Percentiles rank a stretch among this genome's conserved stretches.
Conservation (phyloP, 1,140 invertebrate genomes). For the Asbolus verrucosus region DNA sequence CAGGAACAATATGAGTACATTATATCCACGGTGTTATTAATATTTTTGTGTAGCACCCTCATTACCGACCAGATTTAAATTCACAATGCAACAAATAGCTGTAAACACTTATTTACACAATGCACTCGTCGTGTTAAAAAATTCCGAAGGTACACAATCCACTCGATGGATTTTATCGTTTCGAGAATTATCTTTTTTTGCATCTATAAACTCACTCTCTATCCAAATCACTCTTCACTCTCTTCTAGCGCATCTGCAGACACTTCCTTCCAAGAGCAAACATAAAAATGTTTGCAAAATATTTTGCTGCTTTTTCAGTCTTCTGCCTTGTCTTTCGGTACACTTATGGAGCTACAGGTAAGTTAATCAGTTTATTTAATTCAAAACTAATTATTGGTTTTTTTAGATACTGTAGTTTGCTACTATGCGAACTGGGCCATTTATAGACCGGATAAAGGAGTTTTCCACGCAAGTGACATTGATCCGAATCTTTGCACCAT, state of each 20-base stretch:
- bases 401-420: conserved; percentile 59
- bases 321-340: no score
- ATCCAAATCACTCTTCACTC: background rate
- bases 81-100: no score
- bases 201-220: background rate
- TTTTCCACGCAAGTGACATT: conserved; percentile 74
- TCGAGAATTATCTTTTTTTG: background rate
- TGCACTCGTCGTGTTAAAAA: no score
- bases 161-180: background rate
- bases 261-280: no score
- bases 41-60: no score
- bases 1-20: no score
- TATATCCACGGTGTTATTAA: no score
- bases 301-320: background rate
- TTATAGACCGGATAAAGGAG: conserved; percentile 73
- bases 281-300: conserved; percentile 53
- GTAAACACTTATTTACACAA: no score
- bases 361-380: no score
- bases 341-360: no score
- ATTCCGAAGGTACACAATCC: background rate
- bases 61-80: no score
- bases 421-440: conserved; percentile 75
- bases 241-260: background rate
- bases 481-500: conserved; percentile 85
- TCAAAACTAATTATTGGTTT: background rate